phyloP scores from a whole-genome alignment of 2,888 invertebrate genomes.

The Pharmacophagus antenor region DNA sequence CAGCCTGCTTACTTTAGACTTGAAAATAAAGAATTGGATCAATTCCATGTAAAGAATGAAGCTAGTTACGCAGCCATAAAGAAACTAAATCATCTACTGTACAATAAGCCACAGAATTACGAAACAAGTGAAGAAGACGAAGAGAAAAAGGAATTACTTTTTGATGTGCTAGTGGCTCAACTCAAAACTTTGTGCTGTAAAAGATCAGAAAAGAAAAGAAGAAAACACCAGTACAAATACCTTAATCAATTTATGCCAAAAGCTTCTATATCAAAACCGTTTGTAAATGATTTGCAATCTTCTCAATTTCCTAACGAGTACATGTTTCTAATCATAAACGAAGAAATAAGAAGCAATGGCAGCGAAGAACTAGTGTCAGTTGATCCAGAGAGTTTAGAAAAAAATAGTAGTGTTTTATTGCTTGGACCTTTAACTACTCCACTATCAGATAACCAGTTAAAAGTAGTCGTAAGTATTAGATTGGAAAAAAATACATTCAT shows the following conservation, averaged over 20 bases:
- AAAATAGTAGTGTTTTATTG: conserved; percentile 65
- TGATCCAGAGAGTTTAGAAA: conserved; percentile 66
- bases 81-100: conserved; percentile 58
- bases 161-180: conserved; percentile 66
- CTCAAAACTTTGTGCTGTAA: conserved; percentile 69
- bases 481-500: background rate
- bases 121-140: conserved; percentile 45
- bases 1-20: conserved; percentile 53
- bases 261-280: conserved; percentile 23
- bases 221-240: conserved; percentile 38
- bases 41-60: conserved; percentile 45
- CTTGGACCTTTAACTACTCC: conserved; percentile 66
- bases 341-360: conserved; percentile 61
- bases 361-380: conserved; percentile 63
- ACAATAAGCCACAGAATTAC: conserved; percentile 44
- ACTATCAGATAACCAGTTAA: conserved; percentile 57
- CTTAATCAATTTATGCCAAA: conserved; percentile 38
- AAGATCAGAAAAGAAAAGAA: conserved; percentile 37
- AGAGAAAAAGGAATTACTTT: conserved; percentile 61
- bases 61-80: conserved; percentile 55
- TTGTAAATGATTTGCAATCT: conserved; percentile 10
- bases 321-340: conserved; percentile 69
- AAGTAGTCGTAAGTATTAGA: conserved; percentile 59
- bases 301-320: conserved; percentile 46
- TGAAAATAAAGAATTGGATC: conserved; percentile 56